These are phyloP conservation scores for Corapipo altera DNA, from an alignment of 2,113 vertebrate genomes.

Conservation along the genomic window DNA sequence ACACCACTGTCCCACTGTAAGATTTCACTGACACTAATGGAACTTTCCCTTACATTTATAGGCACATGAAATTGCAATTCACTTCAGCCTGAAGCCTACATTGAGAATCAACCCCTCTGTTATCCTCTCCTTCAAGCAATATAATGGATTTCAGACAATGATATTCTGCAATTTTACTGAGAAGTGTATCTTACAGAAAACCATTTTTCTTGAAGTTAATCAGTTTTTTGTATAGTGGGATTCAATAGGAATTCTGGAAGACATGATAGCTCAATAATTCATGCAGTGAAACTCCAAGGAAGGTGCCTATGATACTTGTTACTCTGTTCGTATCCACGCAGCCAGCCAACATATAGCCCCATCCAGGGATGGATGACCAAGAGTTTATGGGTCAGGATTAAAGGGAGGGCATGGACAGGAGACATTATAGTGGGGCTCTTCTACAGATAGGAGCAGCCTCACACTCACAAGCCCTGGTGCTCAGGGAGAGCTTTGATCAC, in stretches of 20 bases:
- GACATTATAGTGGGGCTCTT: background rate
- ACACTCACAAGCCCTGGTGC: background rate
- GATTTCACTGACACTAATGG: background rate
- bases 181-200: background rate
- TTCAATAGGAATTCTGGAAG: background rate
- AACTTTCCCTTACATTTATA: background rate
- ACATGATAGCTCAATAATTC: background rate
- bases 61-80: background rate
- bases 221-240: background rate
- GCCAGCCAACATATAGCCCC: background rate
- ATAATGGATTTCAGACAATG: background rate
- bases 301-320: background rate
- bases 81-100: background rate
- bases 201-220: background rate
- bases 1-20: background rate
- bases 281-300: background rate
- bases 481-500: background rate
- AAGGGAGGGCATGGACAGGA: background rate
- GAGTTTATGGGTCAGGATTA: background rate
- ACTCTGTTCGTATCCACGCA: background rate
- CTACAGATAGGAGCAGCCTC: background rate
- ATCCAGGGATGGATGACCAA: accelerated
- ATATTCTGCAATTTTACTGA: background rate
- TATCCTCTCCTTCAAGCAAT: background rate
- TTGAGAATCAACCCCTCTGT: background rate